Evolutionary conservation across 2,888 invertebrate genomes (phyloP).

Genomic region (Bombyx huttoni): DNA sequence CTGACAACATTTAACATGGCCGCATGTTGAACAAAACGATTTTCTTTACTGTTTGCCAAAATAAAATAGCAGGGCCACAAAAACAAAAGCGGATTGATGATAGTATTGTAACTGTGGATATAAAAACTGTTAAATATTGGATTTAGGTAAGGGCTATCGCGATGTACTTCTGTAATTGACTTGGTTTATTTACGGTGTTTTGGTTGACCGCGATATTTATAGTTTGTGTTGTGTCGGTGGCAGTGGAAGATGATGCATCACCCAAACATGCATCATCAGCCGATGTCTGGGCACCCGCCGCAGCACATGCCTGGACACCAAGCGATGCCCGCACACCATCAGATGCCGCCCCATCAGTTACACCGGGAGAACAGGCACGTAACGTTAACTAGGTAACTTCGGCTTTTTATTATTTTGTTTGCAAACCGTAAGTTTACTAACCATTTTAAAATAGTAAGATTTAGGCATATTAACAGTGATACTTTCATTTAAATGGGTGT

Average conservation of each 20-base stretch:
- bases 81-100: slow-evolving; percentile 53
- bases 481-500: too few relatives aligned
- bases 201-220: slow-evolving; percentile 22
- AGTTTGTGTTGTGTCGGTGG: slow-evolving; percentile 48
- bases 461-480: too few relatives aligned
- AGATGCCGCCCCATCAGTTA: slow-evolving; percentile 77
- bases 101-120: slow-evolving; percentile 35
- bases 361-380: slow-evolving; percentile 76
- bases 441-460: too few relatives aligned
- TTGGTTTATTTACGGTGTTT: slow-evolving; percentile 30
- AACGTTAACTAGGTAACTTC: slow-evolving; percentile 63
- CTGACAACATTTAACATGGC: slow-evolving; percentile 79
- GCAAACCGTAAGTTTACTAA: slow-evolving; percentile 9
- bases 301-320: slow-evolving; percentile 63
- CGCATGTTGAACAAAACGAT: slow-evolving; percentile 84
- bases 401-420: slow-evolving; percentile 46
- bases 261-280: slow-evolving; percentile 72
- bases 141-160: slow-evolving; percentile 31
- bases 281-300: slow-evolving; percentile 65
- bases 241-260: slow-evolving; percentile 70
- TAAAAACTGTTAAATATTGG: slow-evolving; percentile 4
- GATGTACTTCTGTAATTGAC: slow-evolving; percentile 10
- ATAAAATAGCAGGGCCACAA: slow-evolving; percentile 42
- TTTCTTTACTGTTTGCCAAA: slow-evolving; percentile 88
- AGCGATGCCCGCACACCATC: slow-evolving; percentile 70